Evolutionary conservation across 2,888 invertebrate genomes (phyloP), one percentile per base, ranked within the genome.

Genomic region (Parapristionchus giblindavisi): DNA sequence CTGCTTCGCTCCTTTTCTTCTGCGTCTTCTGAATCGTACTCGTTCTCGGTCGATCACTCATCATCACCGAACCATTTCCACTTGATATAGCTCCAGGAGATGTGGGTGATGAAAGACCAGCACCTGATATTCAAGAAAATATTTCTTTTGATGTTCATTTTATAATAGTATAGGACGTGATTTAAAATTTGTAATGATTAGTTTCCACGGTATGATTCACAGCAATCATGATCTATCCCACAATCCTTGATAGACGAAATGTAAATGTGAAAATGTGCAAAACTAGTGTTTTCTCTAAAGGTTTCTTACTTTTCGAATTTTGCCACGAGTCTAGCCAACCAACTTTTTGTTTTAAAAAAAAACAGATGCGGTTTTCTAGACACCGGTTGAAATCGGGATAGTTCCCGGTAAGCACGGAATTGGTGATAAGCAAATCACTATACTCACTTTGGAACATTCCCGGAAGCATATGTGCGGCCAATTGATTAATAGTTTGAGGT

Each of bases 401-500:
- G n/a, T n/a, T n/a, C n/a, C n/a, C n/a, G n/a, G n/a, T n/a, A n/a
- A n/a, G n/a, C n/a, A n/a, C n/a, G n/a, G n/a, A n/a, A n/a, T n/a
- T n/a, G n/a, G n/a, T n/a, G n/a, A n/a, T n/a, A n/a, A n/a, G n/a
- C n/a, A n/a, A n/a, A n/a, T n/a, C n/a, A n/a, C 4, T 32, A 34
- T 6, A n/a, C 61, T 61, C 1, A 70, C 54, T 70, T 1, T n/a
- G 32, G 70, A 70, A 70, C 34, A 71, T 56, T 38, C 38, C 70
- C 6, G 70, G 70, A 24, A 71, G 56, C 5, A 40, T 56, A 11
- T 71, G 70, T 2, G 70, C 70, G 0, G 70, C 70, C 32, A 71
- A n/a, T 27, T 71, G 70, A 5, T 71, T 54, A 29, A 71, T 54
- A 6, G 70, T 34, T n/a, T n/a, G n/a, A n/a, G 51, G 68, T 17